Conservation (phyloP, 2,113 vertebrate species). For the Hoplias malabaricus region DNA sequence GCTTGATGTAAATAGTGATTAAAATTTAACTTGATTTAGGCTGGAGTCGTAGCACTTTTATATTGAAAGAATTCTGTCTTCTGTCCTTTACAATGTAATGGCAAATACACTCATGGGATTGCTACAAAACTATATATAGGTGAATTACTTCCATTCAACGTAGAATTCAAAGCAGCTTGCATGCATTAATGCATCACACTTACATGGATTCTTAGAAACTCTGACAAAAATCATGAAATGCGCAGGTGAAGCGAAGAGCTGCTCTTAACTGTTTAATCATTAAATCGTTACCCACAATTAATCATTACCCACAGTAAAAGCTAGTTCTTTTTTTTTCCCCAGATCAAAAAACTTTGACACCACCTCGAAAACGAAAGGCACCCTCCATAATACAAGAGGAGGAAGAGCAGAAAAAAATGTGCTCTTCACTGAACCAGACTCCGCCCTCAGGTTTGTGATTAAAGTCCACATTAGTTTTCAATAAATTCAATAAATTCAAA, state of each 20-base stretch:
- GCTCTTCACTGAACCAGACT: background rate
- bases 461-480: background rate
- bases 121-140: too few relatives aligned
- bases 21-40: too few relatives aligned
- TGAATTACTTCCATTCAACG: too few relatives aligned
- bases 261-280: background rate
- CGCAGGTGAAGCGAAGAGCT: background rate
- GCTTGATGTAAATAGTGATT: too few relatives aligned
- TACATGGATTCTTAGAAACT: background rate
- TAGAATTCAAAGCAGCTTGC: too few relatives aligned
- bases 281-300: too few relatives aligned
- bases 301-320: background rate
- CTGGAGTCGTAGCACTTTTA: too few relatives aligned
- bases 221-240: background rate
- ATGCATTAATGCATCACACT: background rate
- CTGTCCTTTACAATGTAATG: too few relatives aligned
- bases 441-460: constrained; percentile 52
- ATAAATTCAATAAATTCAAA: background rate
- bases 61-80: too few relatives aligned
- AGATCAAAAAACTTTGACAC: constrained; percentile 39
- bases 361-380: constrained; percentile 47
- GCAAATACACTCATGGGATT: too few relatives aligned
- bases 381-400: constrained; percentile 29
- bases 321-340: background rate
- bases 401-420: background rate